Evolutionary conservation across 2,113 vertebrate genomes (phyloP).

Genomic region (Phaetusa simplex): DNA sequence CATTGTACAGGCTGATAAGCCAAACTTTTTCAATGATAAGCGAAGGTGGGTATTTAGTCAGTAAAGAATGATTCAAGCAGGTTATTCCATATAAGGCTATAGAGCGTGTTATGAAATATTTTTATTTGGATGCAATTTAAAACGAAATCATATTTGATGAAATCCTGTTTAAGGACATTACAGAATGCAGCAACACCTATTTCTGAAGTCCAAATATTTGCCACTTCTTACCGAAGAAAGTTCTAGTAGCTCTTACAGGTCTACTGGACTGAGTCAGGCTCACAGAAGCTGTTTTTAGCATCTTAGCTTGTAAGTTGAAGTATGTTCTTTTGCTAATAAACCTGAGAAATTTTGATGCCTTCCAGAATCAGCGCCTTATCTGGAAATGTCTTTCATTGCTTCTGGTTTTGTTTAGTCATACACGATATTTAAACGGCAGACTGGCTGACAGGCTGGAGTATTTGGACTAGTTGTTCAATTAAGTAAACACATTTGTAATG

Average conservation of each 20-base stretch:
- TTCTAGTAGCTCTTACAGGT: background rate
- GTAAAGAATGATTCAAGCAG: background rate
- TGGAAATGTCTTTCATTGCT: background rate
- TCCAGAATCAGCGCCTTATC: background rate
- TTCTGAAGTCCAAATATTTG: background rate
- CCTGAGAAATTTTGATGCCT: background rate
- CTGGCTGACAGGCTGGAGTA: background rate
- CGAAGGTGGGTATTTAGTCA: slow-evolving; percentile 82
- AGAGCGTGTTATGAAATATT: background rate
- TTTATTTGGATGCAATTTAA: background rate
- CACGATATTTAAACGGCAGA: background rate
- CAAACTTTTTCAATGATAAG: slow-evolving; percentile 95
- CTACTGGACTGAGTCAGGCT: background rate
- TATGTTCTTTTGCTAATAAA: background rate
- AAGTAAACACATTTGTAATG: background rate
- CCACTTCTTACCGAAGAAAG: background rate
- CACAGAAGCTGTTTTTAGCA: background rate
- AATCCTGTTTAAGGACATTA: background rate
- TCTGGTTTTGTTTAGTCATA: background rate
- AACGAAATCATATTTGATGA: background rate
- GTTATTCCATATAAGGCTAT: background rate
- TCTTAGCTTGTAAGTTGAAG: background rate
- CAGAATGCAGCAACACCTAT: background rate
- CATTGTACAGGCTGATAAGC: slow-evolving; percentile 97
- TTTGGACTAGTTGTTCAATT: background rate